Evolutionary conservation across 2,888 invertebrate species (phyloP).

Genomic region (Lycaena phlaeas): DNA sequence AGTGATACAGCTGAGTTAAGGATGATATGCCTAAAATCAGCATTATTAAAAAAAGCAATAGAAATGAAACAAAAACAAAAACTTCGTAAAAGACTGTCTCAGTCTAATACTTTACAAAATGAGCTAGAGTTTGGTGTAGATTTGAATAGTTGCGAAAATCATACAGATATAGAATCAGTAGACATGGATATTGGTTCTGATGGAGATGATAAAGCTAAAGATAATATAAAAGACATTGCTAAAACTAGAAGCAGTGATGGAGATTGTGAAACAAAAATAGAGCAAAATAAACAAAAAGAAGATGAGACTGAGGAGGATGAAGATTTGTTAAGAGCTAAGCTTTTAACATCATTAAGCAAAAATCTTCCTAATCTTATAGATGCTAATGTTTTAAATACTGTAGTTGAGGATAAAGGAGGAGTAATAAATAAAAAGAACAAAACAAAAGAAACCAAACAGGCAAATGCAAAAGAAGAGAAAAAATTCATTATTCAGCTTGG

Average conservation of each 20-base stretch:
- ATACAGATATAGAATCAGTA: slow-evolving; percentile 64
- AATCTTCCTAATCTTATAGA: slow-evolving; percentile 60
- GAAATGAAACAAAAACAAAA: slow-evolving; percentile 69
- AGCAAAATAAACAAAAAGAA: slow-evolving; percentile 18
- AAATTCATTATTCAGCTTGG: slow-evolving; percentile 57
- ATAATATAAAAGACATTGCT: slow-evolving; percentile 22
- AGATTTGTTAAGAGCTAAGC: slow-evolving; percentile 72
- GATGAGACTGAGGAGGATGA: slow-evolving; percentile 74
- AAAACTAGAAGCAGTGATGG: slow-evolving; percentile 13
- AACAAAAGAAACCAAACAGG: slow-evolving; percentile 15
- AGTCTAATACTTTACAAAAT: slow-evolving; percentile 37
- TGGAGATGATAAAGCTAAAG: slow-evolving; percentile 48
- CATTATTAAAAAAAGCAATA: slow-evolving; percentile 76
- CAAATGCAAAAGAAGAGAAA: slow-evolving; percentile 38
- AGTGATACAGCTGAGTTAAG: slow-evolving; percentile 76
- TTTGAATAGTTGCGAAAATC: slow-evolving; percentile 33
- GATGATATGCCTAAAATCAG: slow-evolving; percentile 78
- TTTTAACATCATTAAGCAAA: slow-evolving; percentile 73
- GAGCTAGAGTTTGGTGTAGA: slow-evolving; percentile 22
- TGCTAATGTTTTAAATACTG: slow-evolving; percentile 30
- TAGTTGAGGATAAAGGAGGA: slow-evolving; percentile 23
- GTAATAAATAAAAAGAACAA: slow-evolving; percentile 14
- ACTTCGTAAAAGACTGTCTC: slow-evolving; percentile 45
- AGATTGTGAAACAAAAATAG: slow-evolving; percentile 18
- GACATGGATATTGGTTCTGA: slow-evolving; percentile 69